These are phyloP conservation scores for Pollenia labialis DNA, from an alignment of 2,888 invertebrate species.

Conservation along the genomic window DNA sequence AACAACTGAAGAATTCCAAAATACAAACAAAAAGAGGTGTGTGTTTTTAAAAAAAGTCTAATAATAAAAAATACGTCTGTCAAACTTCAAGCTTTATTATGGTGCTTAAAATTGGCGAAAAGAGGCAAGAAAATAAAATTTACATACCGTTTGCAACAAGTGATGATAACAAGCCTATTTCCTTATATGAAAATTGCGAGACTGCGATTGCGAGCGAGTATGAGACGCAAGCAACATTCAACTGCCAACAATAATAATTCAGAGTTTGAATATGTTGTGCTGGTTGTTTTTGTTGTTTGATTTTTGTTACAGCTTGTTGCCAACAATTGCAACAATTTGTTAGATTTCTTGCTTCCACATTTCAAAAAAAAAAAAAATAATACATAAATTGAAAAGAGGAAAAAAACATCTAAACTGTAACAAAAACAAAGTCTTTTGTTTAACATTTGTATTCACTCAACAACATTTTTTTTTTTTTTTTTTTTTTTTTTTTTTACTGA, in stretches of 20 bases:
- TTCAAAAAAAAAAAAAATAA: constrained; percentile 44
- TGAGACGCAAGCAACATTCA: constrained; percentile 47
- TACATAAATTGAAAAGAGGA: not conserved
- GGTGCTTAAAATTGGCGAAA: constrained; percentile 18
- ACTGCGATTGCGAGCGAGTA: not conserved
- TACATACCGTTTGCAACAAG: constrained; percentile 69
- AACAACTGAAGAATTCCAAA: constrained; percentile 46
- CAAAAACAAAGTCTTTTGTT: constrained; percentile 46
- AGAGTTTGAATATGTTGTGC: not conserved
- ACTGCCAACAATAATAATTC: constrained; percentile 55
- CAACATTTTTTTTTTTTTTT: constrained; percentile 41
- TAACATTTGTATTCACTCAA: constrained; percentile 47
- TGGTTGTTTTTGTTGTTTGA: constrained; percentile 20
- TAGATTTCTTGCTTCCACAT: constrained; percentile 61
- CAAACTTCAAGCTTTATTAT: constrained; percentile 57
- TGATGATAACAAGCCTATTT: constrained; percentile 73
- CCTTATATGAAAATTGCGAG: constrained; percentile 57
- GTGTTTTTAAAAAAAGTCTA: constrained; percentile 32
- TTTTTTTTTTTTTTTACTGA: constrained; percentile 60
- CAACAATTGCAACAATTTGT: constrained; percentile 66
- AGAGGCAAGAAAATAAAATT: constrained; percentile 28
- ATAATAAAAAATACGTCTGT: constrained; percentile 53
- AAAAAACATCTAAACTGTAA: constrained; percentile 40
- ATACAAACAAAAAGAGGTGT: constrained; percentile 45
- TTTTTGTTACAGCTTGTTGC: constrained; percentile 50